Conservation (phyloP, 2,888 invertebrate species). For the Acleris laterana region DNA sequence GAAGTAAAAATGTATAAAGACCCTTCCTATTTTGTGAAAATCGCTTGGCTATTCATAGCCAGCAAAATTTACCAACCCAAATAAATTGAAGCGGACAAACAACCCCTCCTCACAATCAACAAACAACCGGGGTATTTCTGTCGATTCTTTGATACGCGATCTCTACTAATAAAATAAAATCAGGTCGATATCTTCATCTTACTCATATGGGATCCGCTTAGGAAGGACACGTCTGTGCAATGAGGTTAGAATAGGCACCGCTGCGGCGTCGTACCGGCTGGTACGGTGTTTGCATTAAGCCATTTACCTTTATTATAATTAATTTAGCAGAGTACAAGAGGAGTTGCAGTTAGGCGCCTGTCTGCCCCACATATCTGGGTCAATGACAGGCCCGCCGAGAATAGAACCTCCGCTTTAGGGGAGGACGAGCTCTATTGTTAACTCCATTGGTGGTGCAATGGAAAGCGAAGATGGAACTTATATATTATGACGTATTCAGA, state of each 20-base stretch:
- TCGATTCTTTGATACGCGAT: slow-evolving; percentile 11
- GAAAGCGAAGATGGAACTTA: slow-evolving; percentile 22
- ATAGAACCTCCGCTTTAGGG: slow-evolving; percentile 75
- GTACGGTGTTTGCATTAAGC: slow-evolving; percentile 60
- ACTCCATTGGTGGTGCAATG: slow-evolving; percentile 42
- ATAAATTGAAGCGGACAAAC: slow-evolving; percentile 18
- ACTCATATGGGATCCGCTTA: background rate
- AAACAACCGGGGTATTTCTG: slow-evolving; percentile 13
- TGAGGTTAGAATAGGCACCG: slow-evolving; percentile 13
- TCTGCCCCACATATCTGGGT: slow-evolving; percentile 71
- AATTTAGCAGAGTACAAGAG: slow-evolving; percentile 64
- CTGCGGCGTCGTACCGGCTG: slow-evolving; percentile 53
- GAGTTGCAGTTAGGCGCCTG: slow-evolving; percentile 60
- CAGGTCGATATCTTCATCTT: slow-evolving; percentile 13
- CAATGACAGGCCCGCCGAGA: slow-evolving; percentile 78
- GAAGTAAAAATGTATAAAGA: too few species aligned
- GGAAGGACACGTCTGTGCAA: slow-evolving; percentile 5
- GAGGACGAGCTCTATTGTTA: slow-evolving; percentile 72
- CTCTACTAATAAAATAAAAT: slow-evolving; percentile 8
- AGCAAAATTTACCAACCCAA: slow-evolving; percentile 1
- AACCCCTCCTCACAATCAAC: slow-evolving; percentile 12
- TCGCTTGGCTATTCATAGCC: background rate
- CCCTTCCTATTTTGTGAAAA: background rate
- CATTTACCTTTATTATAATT: slow-evolving; percentile 73
- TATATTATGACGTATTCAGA: slow-evolving; percentile 7